phyloP scores from a whole-genome alignment of 2,888 invertebrate genomes.

The Drepana falcataria region DNA sequence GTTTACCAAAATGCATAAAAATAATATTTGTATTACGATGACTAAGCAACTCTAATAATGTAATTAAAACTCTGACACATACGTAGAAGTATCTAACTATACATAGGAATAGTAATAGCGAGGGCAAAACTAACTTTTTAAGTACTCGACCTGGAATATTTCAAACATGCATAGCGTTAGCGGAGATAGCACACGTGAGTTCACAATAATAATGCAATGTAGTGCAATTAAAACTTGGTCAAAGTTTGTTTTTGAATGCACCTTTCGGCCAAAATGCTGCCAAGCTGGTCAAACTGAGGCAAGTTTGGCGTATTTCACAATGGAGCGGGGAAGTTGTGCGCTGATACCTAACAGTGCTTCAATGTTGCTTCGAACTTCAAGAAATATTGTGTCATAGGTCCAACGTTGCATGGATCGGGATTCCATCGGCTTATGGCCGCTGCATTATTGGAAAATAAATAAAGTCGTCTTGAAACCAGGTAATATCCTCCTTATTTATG shows the following conservation, averaged over 20 bases:
- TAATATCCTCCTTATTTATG: background rate
- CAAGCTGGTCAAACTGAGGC: slow-evolving; percentile 31
- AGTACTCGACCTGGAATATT: background rate
- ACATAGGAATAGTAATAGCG: background rate
- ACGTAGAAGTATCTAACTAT: no score
- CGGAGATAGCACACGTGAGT: slow-evolving; percentile 18
- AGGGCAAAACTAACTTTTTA: no score
- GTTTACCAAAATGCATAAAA: no score
- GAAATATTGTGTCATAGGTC: slow-evolving; percentile 42
- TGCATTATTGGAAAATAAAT: background rate
- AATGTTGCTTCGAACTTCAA: slow-evolving; percentile 50
- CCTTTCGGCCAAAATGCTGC: slow-evolving; percentile 58
- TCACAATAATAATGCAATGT: slow-evolving; percentile 49
- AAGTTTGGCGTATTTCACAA: slow-evolving; percentile 54
- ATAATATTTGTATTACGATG: no score
- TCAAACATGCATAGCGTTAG: slow-evolving; percentile 20
- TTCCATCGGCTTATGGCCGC: background rate
- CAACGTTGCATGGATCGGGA: slow-evolving; percentile 5
- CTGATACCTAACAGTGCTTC: slow-evolving; percentile 25
- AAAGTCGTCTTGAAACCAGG: background rate
- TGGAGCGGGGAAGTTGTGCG: slow-evolving; percentile 44
- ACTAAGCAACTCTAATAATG: no score
- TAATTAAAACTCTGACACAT: no score
- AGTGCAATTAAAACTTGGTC: slow-evolving; percentile 68
- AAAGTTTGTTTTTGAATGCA: slow-evolving; percentile 66